Percentiles rank a stretch among this genome's conserved stretches.
These are phyloP conservation scores for Myotis davidii DNA, from an alignment of 2,113 vertebrate genomes.

Conservation along the genomic window DNA sequence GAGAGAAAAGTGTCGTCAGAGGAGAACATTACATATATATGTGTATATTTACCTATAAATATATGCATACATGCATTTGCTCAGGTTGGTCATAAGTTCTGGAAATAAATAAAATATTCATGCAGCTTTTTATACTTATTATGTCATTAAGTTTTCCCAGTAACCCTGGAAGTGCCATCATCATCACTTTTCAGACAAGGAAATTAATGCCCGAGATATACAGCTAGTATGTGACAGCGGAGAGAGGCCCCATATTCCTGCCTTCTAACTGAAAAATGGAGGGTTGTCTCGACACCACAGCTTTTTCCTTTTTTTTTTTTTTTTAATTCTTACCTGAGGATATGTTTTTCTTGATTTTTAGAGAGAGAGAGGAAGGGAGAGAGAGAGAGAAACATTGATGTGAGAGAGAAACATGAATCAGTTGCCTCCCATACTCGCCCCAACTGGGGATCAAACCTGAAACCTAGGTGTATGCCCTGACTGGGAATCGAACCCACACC, in stretches of 20 bases:
- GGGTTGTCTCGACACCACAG: neutral
- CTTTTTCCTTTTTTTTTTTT: neutral
- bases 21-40: neutral
- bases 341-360: neutral
- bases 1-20: neutral
- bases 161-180: neutral
- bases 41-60: neutral
- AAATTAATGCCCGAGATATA: neutral
- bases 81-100: neutral
- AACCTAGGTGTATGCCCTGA: no score
- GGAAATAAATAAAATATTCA: neutral
- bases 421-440: neutral
- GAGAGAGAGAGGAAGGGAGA: neutral
- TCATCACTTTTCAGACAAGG: neutral
- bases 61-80: neutral
- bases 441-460: neutral
- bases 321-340: neutral
- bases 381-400: neutral
- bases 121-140: neutral
- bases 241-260: neutral
- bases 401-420: neutral
- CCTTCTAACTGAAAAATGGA: neutral
- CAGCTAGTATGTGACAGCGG: neutral
- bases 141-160: neutral
- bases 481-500: no score